Evolutionary conservation across 2,797 vertebrate genomes (phyloP), one percentile per base, ranked within the genome.

Genomic region (Tenualosa thibaudeaui): DNA sequence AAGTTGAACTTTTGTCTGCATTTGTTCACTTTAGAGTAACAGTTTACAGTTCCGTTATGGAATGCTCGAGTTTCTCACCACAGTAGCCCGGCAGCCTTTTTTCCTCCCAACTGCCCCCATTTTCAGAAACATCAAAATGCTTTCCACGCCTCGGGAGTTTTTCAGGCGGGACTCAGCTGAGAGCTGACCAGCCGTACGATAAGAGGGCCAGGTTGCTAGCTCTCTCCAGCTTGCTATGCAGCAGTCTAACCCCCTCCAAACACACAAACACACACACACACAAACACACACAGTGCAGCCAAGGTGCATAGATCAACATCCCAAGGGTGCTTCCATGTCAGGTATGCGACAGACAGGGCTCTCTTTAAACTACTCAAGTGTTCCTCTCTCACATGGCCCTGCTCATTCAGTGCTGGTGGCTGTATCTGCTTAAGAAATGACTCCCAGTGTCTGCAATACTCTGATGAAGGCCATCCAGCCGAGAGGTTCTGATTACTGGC

Each of bases 101-200:
- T 37, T 12, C 31, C 37, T 37, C 68, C 31, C 31, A 75, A 75
- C 31, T 75, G 68, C 68, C 31, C 31, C 68, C 31, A 43, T 75
- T 75, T 75, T 37, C 68, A 75, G 68, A 75, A 40, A 75, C 68
- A 75, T 75, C 68, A 75, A 40, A 75, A 75, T 40, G 68, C 68
- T 75, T 43, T 75, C 68, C 68, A 19, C 68, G 15, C 31, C 68
- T 75, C 31, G 37, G 68, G 68, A 75, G 31, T 31, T 19, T 37
- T 71, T 10, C 31, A 37, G 65, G 4, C 1, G 65, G 65, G 65
- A 71, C 3, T 37, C 37, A 3, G 12, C 68, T 75, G 10, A 40
- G 68, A 75, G 68, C 68, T 75, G 68, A 75, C 68, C 68, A 3
- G 4, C 13, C 7, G 37, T 31, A 68, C 13, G 24, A 68, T 68